A percentile compares a stretch with the other conserved stretches of the same genome.
phyloP scores from a whole-genome alignment of 2,113 vertebrate genomes.

The Rhea americana region DNA sequence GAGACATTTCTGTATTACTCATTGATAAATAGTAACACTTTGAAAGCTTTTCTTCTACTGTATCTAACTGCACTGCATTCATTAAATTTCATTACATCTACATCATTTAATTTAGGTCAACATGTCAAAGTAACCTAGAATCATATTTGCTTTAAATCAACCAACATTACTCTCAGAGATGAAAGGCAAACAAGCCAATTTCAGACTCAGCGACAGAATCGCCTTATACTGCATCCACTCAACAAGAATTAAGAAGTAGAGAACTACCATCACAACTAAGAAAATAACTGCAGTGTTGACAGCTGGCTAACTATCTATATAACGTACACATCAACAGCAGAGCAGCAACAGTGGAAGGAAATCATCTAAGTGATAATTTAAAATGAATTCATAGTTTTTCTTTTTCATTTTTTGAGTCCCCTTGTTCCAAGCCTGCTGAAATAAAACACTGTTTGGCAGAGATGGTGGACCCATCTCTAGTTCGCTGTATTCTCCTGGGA shows the following conservation, averaged over 20 bases:
- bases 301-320: background rate
- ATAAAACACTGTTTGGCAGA: background rate
- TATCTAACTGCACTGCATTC: slow-evolving; percentile 16
- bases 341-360: background rate
- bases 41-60: background rate
- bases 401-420: background rate
- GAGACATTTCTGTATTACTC: background rate
- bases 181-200: background rate
- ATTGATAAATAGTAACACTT: slow-evolving; percentile 14
- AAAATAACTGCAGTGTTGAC: background rate
- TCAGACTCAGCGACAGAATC: background rate
- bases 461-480: background rate
- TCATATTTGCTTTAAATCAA: slow-evolving; percentile 46
- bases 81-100: slow-evolving; percentile 69
- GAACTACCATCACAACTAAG: background rate
- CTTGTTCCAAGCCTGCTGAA: background rate
- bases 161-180: slow-evolving; percentile 22
- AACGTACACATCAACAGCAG: background rate
- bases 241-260: background rate
- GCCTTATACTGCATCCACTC: background rate
- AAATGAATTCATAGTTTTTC: background rate
- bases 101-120: slow-evolving; percentile 77
- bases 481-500: background rate
- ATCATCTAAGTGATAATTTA: background rate
- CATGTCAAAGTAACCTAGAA: slow-evolving; percentile 51